Percentiles rank a stretch among this genome's conserved stretches.
Conservation (phyloP, 2,888 invertebrate genomes). For the Thecocarcelia acutangulata region DNA sequence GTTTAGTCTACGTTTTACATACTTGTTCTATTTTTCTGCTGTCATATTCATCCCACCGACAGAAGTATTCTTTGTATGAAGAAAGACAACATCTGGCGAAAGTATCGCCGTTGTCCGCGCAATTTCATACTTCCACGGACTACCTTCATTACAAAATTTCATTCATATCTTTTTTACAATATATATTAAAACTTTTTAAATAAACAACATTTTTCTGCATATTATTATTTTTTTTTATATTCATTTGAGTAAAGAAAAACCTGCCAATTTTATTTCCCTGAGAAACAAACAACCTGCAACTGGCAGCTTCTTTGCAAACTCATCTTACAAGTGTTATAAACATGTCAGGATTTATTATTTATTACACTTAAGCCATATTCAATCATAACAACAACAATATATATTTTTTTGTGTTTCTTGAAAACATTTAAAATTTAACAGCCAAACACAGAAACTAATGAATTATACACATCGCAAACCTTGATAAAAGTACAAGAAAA, state of each 20-base stretch:
- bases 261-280: conserved; percentile 6
- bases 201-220: no score
- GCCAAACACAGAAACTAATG: conserved; percentile 49
- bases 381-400: conserved; percentile 46
- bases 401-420: conserved; percentile 1
- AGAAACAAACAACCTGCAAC: background rate
- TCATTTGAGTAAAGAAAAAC: background rate
- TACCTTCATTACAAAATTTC: no score
- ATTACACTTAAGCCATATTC: conserved; percentile 53
- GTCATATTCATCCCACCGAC: no score
- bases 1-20: no score
- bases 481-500: conserved; percentile 37
- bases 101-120: no score
- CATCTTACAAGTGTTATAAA: conserved; percentile 55
- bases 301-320: background rate
- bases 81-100: no score
- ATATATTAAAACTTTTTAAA: no score
- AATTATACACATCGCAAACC: conserved; percentile 48
- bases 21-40: no score
- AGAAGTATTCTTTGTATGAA: no score
- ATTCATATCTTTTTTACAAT: no score
- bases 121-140: no score
- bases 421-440: conserved; percentile 29
- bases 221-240: background rate
- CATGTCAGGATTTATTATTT: conserved; percentile 65